These are phyloP conservation scores for Drosophila diplacantha DNA, from an alignment of 2,888 invertebrate species.

Conservation along the genomic window DNA sequence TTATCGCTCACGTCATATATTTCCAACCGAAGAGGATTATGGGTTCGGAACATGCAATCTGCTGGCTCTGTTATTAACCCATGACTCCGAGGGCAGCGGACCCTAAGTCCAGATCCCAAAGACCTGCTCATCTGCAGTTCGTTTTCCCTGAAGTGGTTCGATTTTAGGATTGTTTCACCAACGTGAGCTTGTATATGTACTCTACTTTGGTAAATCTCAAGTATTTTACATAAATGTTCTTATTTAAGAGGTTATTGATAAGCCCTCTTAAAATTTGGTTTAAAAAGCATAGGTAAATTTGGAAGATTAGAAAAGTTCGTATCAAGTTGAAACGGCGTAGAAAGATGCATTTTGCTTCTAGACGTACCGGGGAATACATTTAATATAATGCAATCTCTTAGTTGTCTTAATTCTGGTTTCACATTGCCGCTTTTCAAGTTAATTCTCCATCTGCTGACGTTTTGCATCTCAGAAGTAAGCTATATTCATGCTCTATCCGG, in stretches of 20 bases:
- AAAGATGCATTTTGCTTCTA: neutral
- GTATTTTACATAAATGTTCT: neutral
- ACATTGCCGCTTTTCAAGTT: neutral
- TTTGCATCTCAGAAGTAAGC: slow-evolving; percentile 4
- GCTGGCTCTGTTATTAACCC: slow-evolving; percentile 38
- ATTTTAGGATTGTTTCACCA: too few relatives aligned
- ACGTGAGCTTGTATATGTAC: neutral
- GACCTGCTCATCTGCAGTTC: slow-evolving; percentile 10
- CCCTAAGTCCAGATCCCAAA: slow-evolving; percentile 1
- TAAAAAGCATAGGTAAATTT: neutral
- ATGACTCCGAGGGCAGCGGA: slow-evolving; percentile 6
- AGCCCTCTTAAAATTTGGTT: neutral
- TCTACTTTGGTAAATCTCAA: neutral
- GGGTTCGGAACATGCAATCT: slow-evolving; percentile 54
- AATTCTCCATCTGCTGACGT: neutral
- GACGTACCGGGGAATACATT: too few relatives aligned
- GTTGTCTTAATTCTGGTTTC: neutral
- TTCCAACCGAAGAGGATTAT: slow-evolving; percentile 56
- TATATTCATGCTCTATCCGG: neutral
- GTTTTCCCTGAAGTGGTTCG: too few relatives aligned
- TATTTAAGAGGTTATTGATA: neutral
- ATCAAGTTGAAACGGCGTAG: neutral
- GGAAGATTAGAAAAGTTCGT: too few relatives aligned
- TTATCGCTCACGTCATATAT: slow-evolving; percentile 61
- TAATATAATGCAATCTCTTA: neutral